phyloP scores from a whole-genome alignment of 2,113 vertebrate genomes.

The Columba livia region DNA sequence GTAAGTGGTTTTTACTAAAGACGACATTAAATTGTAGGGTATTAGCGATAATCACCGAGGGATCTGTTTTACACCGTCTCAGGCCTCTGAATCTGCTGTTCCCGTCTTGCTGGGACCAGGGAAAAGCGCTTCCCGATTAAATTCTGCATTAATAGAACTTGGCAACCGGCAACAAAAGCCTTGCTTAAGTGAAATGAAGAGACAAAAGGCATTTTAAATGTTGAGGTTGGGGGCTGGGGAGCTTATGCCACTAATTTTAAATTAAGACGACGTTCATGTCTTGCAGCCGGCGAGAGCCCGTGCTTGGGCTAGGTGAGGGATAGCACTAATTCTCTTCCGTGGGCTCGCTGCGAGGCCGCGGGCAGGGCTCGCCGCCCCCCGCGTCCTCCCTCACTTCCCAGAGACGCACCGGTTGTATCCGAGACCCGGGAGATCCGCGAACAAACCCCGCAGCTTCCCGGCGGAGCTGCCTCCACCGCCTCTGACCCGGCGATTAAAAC shows the following conservation, averaged over 20 bases:
- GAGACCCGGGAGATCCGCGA: neutral
- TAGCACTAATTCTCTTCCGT: constrained; percentile 1
- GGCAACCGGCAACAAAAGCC: constrained; percentile 69
- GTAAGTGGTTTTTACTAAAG: constrained; percentile 3
- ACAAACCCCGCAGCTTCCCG: neutral
- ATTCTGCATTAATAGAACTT: constrained; percentile 69
- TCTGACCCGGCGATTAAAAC: neutral
- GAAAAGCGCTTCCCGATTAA: constrained; percentile 45
- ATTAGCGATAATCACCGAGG: constrained; percentile 12
- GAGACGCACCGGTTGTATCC: neutral
- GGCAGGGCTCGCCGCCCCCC: neutral
- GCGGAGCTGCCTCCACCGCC: neutral
- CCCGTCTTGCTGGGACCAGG: constrained; percentile 25
- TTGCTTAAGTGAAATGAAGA: constrained; percentile 71
- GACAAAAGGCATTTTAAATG: constrained; percentile 70
- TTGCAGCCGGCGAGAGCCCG: neutral
- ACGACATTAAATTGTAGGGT: neutral
- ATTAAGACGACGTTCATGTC: constrained; percentile 46
- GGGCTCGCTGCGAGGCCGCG: neutral
- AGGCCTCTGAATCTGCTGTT: constrained; percentile 48
- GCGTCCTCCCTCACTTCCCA: neutral
- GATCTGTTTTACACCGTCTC: constrained; percentile 22
- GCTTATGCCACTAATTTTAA: constrained; percentile 52
- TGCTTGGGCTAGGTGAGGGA: neutral
- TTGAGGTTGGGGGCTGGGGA: constrained; percentile 15